These are phyloP conservation scores for Pogona vitticeps DNA, from an alignment of 2,113 vertebrate species.

Conservation along the genomic window DNA sequence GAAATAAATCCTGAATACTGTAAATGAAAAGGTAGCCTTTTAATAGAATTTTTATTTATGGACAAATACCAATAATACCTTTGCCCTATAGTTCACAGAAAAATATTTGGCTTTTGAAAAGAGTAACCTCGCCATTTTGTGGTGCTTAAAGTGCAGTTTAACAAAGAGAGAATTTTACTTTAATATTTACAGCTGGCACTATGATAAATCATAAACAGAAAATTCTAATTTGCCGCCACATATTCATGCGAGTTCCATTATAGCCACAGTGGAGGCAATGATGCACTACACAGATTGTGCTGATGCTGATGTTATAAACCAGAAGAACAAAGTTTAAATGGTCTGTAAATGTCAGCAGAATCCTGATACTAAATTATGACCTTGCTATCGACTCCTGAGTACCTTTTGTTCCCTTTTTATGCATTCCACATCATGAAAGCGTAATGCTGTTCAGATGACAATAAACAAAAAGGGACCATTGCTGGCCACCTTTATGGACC, in stretches of 20 bases:
- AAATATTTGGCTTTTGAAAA: slow-evolving; percentile 42
- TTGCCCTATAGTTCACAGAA: neutral
- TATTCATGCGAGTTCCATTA: slow-evolving; percentile 64
- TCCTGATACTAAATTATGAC: slow-evolving; percentile 68
- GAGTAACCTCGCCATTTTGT: neutral
- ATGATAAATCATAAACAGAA: slow-evolving; percentile 59
- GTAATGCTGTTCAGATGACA: slow-evolving; percentile 48
- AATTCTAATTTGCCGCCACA: slow-evolving; percentile 62
- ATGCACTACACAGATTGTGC: slow-evolving; percentile 70
- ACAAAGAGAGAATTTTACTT: slow-evolving; percentile 11
- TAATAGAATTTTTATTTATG: slow-evolving; percentile 1
- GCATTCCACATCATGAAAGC: slow-evolving; percentile 58
- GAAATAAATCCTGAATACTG: neutral
- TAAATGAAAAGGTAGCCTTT: neutral
- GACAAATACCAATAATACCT: slow-evolving; percentile 18
- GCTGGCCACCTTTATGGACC: slow-evolving; percentile 33
- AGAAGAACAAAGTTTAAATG: slow-evolving; percentile 71
- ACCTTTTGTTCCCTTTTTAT: slow-evolving; percentile 59
- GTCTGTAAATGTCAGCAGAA: slow-evolving; percentile 74
- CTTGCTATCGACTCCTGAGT: slow-evolving; percentile 64
- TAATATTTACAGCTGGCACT: slow-evolving; percentile 50
- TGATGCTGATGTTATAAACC: slow-evolving; percentile 66
- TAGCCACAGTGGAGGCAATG: slow-evolving; percentile 54
- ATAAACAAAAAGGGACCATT: slow-evolving; percentile 45
- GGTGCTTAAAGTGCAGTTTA: slow-evolving; percentile 45